phyloP scores from a whole-genome alignment of 2,888 invertebrate genomes.

The Galerucella nymphaeae region DNA sequence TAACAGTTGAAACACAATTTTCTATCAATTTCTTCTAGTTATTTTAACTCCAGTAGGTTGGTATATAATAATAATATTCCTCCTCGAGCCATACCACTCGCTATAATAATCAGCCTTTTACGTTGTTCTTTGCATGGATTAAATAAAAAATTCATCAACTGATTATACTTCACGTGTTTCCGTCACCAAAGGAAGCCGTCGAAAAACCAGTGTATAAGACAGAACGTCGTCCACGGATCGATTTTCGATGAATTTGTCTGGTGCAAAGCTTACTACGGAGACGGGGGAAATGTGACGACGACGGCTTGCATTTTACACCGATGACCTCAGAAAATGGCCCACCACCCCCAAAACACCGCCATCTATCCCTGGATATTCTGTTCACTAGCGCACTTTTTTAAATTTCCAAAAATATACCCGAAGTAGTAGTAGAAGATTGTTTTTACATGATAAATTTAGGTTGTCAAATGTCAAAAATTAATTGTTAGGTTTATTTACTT shows the following conservation, averaged over 20 bases:
- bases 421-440: no score
- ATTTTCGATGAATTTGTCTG: slow-evolving; percentile 50
- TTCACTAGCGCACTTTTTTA: slow-evolving; percentile 11
- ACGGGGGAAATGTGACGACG: slow-evolving; percentile 40
- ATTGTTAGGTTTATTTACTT: no score
- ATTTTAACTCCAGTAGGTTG: no score
- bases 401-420: neutral
- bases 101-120: neutral
- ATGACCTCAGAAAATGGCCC: slow-evolving; percentile 43
- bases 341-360: slow-evolving; percentile 15
- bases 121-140: neutral
- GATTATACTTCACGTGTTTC: slow-evolving; percentile 8
- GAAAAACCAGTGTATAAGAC: slow-evolving; percentile 38
- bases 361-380: slow-evolving; percentile 14
- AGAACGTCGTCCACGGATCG: slow-evolving; percentile 46
- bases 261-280: slow-evolving; percentile 37
- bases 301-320: slow-evolving; percentile 46
- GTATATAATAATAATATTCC: neutral
- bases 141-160: slow-evolving; percentile 11
- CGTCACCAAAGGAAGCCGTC: slow-evolving; percentile 28
- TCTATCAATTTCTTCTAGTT: no score
- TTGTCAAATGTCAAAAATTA: no score
- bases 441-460: no score
- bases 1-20: no score
- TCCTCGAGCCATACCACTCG: neutral